These are phyloP conservation scores for Ambastaia sidthimunki DNA, from an alignment of 2,797 vertebrate species.

Conservation along the genomic window DNA sequence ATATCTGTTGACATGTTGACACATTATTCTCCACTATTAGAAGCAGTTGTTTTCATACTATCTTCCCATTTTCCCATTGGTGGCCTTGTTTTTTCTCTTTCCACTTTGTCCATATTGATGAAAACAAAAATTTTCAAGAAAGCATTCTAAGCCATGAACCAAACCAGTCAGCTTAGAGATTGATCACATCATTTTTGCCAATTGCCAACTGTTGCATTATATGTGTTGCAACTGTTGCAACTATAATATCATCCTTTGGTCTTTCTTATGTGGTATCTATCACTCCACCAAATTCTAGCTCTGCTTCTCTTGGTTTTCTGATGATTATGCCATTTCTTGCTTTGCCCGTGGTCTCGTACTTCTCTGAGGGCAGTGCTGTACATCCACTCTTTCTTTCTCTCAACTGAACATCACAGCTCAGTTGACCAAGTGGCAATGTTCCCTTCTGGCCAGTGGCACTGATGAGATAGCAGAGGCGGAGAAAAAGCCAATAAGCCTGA, in stretches of 20 bases:
- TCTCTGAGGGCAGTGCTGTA: not conserved
- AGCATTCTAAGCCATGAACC: no score
- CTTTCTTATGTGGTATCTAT: not conserved
- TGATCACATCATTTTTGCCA: no score
- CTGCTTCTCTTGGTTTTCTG: not conserved
- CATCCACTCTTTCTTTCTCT: not conserved
- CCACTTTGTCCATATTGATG: no score
- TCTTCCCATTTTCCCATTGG: not conserved
- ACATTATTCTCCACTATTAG: not conserved
- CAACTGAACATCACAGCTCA: not conserved
- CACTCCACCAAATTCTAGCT: not conserved
- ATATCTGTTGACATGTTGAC: not conserved
- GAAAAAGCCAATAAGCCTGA: constrained; percentile 35
- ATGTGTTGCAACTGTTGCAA: no score
- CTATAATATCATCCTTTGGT: no score
- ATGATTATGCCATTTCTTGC: not conserved
- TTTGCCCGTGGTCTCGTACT: not conserved
- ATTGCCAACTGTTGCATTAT: no score
- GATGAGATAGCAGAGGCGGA: constrained; percentile 53
- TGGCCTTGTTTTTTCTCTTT: not conserved
- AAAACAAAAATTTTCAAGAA: no score
- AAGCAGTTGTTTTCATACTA: not conserved
- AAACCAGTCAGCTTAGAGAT: no score
- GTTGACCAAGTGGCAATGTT: constrained; percentile 26
- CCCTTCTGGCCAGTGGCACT: constrained; percentile 44